A percentile compares a stretch with the other conserved stretches of the same genome.
Evolutionary conservation across 2,888 invertebrate species (phyloP).

Genomic region (Branchellion lobata): DNA sequence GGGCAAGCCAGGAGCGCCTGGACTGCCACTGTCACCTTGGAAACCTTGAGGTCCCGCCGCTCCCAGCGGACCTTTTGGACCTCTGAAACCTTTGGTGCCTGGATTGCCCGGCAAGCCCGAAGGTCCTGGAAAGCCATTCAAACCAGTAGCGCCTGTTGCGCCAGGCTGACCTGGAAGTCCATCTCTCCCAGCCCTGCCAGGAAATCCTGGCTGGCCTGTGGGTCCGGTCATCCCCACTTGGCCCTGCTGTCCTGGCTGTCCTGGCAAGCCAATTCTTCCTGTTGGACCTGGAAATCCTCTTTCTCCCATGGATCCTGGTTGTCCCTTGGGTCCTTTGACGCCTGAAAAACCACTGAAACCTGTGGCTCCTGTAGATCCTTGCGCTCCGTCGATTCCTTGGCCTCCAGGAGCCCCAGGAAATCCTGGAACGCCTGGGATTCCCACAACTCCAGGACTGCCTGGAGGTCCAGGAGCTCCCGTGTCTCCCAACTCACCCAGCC

Average conservation of each 20-base stretch:
- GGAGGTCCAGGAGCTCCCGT: slow-evolving; percentile 4
- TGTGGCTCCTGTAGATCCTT: neutral
- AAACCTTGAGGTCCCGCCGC: slow-evolving; percentile 31
- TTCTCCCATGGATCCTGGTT: slow-evolving; percentile 22
- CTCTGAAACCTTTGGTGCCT: slow-evolving; percentile 13
- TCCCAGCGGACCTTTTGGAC: slow-evolving; percentile 29
- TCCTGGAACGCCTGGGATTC: neutral
- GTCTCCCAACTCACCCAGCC: slow-evolving; percentile 12
- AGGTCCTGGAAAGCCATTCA: neutral
- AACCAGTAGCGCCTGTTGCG: neutral
- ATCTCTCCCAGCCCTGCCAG: neutral
- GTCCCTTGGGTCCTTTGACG: slow-evolving; percentile 6
- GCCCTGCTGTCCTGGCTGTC: slow-evolving; percentile 40
- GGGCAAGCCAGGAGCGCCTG: slow-evolving; percentile 18
- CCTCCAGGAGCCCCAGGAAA: neutral
- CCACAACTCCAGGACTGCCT: neutral
- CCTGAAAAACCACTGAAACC: slow-evolving; percentile 20
- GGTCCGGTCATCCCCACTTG: slow-evolving; percentile 20
- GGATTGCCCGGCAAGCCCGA: neutral
- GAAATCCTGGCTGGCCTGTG: slow-evolving; percentile 21
- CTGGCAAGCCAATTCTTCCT: slow-evolving; percentile 2
- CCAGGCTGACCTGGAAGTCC: neutral
- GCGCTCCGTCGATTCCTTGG: neutral
- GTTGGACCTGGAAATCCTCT: slow-evolving; percentile 2
- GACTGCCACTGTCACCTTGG: slow-evolving; percentile 36